These are phyloP conservation scores for Heliconius aoede DNA, from an alignment of 2,888 invertebrate species.

Conservation along the genomic window DNA sequence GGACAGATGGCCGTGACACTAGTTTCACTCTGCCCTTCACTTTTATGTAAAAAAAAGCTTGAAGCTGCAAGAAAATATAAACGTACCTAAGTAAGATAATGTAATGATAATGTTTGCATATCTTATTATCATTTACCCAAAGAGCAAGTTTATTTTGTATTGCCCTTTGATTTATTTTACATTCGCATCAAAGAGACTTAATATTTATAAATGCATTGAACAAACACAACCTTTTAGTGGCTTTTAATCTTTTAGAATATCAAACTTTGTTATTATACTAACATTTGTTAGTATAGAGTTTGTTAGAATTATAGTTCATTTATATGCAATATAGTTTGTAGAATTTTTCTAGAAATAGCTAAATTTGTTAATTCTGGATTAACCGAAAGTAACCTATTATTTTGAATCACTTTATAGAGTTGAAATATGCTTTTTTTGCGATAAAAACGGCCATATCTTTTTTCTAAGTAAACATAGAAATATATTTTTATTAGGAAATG, in stretches of 20 bases:
- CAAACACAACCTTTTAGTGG: conserved; percentile 9
- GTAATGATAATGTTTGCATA: neutral
- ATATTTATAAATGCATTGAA: conserved; percentile 13
- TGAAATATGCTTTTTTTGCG: no score
- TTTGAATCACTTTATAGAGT: no score
- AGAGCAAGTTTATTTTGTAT: conserved; percentile 12
- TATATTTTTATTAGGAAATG: no score
- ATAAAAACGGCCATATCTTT: no score
- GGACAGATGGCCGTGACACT: neutral
- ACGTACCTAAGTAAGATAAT: neutral
- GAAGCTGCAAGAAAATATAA: neutral
- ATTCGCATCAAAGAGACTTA: conserved; percentile 9
- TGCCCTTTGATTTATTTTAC: conserved; percentile 11
- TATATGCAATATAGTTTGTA: no score
- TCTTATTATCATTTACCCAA: conserved; percentile 2
- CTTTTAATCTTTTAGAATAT: conserved; percentile 1
- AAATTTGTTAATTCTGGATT: no score
- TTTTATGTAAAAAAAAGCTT: no score
- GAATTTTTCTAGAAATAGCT: no score
- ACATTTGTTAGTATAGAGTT: neutral
- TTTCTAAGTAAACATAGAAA: no score
- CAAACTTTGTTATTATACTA: neutral
- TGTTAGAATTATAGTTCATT: neutral
- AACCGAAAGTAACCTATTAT: no score
- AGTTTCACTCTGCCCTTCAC: neutral